Evolutionary conservation across 1,140 invertebrate genomes (phyloP).

Genomic region (Schlechtendalia chinensis): DNA sequence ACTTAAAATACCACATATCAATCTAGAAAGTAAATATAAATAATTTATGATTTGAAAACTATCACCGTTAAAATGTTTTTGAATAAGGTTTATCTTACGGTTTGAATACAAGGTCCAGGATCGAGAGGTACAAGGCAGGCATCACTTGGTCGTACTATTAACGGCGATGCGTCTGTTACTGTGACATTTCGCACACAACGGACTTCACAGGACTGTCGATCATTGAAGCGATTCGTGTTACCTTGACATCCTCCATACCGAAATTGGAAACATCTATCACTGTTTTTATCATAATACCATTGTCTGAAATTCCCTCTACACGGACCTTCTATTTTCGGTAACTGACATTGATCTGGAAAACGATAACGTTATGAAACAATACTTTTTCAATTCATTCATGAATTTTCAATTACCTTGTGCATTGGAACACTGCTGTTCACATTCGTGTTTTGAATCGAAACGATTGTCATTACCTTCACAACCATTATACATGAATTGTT

Average conservation of each 20-base stretch:
- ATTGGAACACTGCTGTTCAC: conserved; percentile 71
- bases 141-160: conserved; percentile 39
- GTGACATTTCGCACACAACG: conserved; percentile 61
- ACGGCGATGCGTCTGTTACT: neutral
- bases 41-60: neutral
- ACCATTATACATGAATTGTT: conserved; percentile 77
- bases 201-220: conserved; percentile 72
- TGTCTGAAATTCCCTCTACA: conserved; percentile 76
- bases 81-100: conserved; percentile 51
- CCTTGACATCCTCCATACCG: conserved; percentile 85
- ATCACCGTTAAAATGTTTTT: neutral
- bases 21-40: conserved; percentile 43
- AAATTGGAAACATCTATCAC: conserved; percentile 71
- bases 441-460: conserved; percentile 74
- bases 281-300: conserved; percentile 70
- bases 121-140: conserved; percentile 58
- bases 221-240: conserved; percentile 82
- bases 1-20: conserved; percentile 67
- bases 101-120: conserved; percentile 69
- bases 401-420: conserved; percentile 62
- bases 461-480: conserved; percentile 85
- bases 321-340: conserved; percentile 64
- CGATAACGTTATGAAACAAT: neutral
- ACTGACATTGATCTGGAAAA: conserved; percentile 45
- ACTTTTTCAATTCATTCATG: neutral